These are phyloP conservation scores for Trididemnum miniatum DNA, from an alignment of 23 tunicate genomes.

Conservation along the genomic window DNA sequence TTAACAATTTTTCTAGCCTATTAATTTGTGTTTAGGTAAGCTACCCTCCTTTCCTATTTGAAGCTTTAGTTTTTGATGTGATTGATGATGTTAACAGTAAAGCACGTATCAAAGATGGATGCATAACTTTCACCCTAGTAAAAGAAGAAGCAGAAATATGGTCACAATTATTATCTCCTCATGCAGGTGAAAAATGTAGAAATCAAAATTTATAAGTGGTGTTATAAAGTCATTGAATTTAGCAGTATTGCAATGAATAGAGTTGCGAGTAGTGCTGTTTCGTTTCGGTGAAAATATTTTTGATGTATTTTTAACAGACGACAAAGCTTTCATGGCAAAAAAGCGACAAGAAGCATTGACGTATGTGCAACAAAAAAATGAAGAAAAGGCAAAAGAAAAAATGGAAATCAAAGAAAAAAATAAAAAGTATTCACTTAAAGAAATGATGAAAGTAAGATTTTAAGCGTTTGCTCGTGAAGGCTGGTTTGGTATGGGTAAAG, in stretches of 20 bases:
- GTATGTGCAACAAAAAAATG: slow-evolving; percentile 59
- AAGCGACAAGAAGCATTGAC: slow-evolving; percentile 80
- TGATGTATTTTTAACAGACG: neutral
- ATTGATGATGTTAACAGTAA: slow-evolving; percentile 71
- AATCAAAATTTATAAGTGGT: no score
- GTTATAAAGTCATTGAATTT: no score
- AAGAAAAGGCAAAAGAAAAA: slow-evolving; percentile 43
- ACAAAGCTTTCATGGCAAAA: slow-evolving; percentile 52
- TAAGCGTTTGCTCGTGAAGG: no score
- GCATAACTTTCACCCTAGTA: slow-evolving; percentile 40
- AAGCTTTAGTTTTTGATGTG: slow-evolving; percentile 56
- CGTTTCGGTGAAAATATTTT: no score
- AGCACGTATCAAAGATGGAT: slow-evolving; percentile 68
- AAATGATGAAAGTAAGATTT: slow-evolving; percentile 80
- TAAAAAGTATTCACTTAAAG: slow-evolving; percentile 64
- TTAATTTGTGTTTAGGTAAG: slow-evolving; percentile 54
- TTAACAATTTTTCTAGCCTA: no score
- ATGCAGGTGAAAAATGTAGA: no score
- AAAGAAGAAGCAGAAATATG: slow-evolving; percentile 58
- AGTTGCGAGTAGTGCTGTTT: no score
- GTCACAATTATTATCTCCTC: slow-evolving; percentile 46
- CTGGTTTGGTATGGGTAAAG: no score
- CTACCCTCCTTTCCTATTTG: slow-evolving; percentile 89
- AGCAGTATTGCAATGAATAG: no score
- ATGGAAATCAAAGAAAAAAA: slow-evolving; percentile 35